A percentile compares a stretch with the other conserved stretches of the same genome.
phyloP scores from a whole-genome alignment of 2,888 invertebrate genomes.

The Heteromurus nitidus region DNA sequence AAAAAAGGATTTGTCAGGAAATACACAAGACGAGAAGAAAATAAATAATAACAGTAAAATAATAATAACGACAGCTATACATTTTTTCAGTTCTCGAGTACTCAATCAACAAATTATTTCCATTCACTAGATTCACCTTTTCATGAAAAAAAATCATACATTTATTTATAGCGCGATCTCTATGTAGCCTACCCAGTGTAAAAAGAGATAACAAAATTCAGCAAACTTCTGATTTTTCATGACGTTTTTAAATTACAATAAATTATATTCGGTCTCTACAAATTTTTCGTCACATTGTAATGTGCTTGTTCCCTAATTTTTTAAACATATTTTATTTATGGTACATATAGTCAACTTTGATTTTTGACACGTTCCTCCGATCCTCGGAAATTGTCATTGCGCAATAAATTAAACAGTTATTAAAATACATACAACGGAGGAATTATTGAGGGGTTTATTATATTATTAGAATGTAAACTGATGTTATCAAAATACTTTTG shows the following conservation, averaged over 20 bases:
- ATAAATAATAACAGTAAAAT: constrained; percentile 16
- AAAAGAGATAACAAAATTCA: too few relatives aligned
- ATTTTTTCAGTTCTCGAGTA: constrained; percentile 20
- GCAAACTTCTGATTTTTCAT: not conserved
- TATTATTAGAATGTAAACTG: too few relatives aligned
- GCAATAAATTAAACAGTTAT: too few relatives aligned
- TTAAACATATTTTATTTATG: too few relatives aligned
- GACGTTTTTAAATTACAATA: constrained; percentile 23
- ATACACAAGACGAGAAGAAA: constrained; percentile 16
- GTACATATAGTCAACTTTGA: too few relatives aligned
- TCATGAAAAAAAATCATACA: not conserved
- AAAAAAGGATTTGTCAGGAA: constrained; percentile 17
- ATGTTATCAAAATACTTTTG: too few relatives aligned
- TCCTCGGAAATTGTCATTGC: too few relatives aligned
- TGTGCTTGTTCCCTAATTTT: too few relatives aligned
- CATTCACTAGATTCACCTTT: constrained; percentile 21
- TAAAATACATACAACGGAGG: too few relatives aligned
- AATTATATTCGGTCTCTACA: not conserved
- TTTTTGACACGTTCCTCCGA: too few relatives aligned
- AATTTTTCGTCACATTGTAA: not conserved
- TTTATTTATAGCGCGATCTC: not conserved
- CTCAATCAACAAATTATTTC: not conserved
- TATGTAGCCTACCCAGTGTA: not conserved
- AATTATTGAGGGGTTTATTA: too few relatives aligned
- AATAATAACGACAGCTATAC: not conserved